Conservation (phyloP, 1,140 invertebrate genomes). For the Zaprionus ornatus region DNA sequence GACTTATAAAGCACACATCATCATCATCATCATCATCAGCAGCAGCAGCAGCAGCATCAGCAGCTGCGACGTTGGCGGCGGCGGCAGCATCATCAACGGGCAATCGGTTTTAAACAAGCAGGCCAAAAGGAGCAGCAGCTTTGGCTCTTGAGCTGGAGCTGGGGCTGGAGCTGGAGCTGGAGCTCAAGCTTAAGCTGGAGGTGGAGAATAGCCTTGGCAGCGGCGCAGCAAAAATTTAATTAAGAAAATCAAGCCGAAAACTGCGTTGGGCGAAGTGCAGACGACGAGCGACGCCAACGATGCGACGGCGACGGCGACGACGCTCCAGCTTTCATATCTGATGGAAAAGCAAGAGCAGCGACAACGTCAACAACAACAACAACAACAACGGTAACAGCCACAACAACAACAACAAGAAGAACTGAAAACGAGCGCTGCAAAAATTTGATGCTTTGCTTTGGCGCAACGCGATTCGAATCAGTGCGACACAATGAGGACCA, state of each 20-base stretch:
- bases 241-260: slow-evolving; percentile 81
- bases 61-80: background rate
- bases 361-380: slow-evolving; percentile 43
- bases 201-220: slow-evolving; percentile 62
- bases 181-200: slow-evolving; percentile 18
- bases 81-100: slow-evolving; percentile 47
- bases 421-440: slow-evolving; percentile 67
- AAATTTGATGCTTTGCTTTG: slow-evolving; percentile 68
- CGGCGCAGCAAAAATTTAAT: slow-evolving; percentile 80
- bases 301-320: slow-evolving; percentile 62
- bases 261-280: slow-evolving; percentile 60
- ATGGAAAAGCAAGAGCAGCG: slow-evolving; percentile 72
- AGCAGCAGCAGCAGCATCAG: slow-evolving; percentile 17
- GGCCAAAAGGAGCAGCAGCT: slow-evolving; percentile 37
- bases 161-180: background rate
- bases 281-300: slow-evolving; percentile 66
- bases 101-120: slow-evolving; percentile 48
- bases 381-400: slow-evolving; percentile 32
- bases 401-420: slow-evolving; percentile 30
- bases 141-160: background rate
- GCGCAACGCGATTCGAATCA: slow-evolving; percentile 65
- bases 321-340: slow-evolving; percentile 81
- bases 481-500: slow-evolving; percentile 78
- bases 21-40: slow-evolving; percentile 61
- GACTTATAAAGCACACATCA: slow-evolving; percentile 80